Base-by-base conservation (phyloP, 1,140 invertebrate genomes). In the Cyrtorhinus lividipennis region DNA sequence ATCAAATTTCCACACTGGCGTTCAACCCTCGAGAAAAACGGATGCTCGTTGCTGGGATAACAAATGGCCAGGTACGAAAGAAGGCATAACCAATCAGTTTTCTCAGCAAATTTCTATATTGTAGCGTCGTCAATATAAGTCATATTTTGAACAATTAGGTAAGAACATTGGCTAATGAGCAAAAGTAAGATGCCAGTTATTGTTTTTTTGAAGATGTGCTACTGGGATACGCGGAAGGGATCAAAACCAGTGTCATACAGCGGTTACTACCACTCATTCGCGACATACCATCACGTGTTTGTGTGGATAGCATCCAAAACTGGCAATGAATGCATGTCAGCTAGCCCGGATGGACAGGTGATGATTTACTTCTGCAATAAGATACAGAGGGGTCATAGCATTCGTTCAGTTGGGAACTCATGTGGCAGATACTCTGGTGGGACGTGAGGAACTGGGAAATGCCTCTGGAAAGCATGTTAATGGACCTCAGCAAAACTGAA, bases 221-320 rank as follows among this genome's bases (percentile, higher is more conserved):
- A 83, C 66, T 94, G 88, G 88, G 91, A 94, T 68, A 81, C 81
- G 24, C 76, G 90, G 23, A 81, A 81, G 68, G 85, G 88, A 5
- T 78, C 79, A 20, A 80, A 83, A 68, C 83, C 87, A 10, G 79
- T 83, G 0, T 83, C 78, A 45, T 67, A 75, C n/a, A 75, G 72
- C 62, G 57, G 73, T 5, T 45, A 83, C 1, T 84, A 89, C 69
- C 74, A 81, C 12, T 85, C 87, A 57, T 90, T 93, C 71, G 75
- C 83, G 25, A 88, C 93, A 73, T 79, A 87, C 0, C 88, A 88
- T 0, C 79, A 83, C 59, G 83, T 83, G 59, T 81, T 89, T 5
- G 72, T 88, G 12, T 80, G 79, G 79, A 72, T 79, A 24, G 72
- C 73, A 62, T 75, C 77, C 10, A 80, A 80, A 68, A 74, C 75